Evolutionary conservation across 2,888 invertebrate species (phyloP), one percentile per base, ranked within the genome.

Genomic region (Anthrax anthrax): DNA sequence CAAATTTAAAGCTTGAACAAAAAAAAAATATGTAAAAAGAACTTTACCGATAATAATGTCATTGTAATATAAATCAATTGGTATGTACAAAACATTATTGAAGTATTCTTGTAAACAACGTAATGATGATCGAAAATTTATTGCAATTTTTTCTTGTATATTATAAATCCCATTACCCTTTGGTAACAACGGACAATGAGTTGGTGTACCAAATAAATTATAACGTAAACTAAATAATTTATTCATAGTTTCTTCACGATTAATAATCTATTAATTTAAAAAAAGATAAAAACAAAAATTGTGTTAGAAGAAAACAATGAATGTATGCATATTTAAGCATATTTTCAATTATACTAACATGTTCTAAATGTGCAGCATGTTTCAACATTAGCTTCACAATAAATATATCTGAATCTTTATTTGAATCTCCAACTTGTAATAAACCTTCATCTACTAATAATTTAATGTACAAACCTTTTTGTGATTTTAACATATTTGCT

Each of bases 41-140:
- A 2, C 38, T 56, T 54, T 47, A 62, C 68, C 70, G 46, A 72
- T 54, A 16, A 63, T 56, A 12, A 54, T 54, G 40, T 64, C 65
- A 49, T 65, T 63, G 44, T 60, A 56, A 52, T 66, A 70, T 37
- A 74, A 57, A 46, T 62, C 65, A n/a, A 74, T 57, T 2, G 66
- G 61, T 36, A 73, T 58, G 50, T 66, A 65, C 40, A 74, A 68
- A 19, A 70, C 65, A 1, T 61, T 57, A 37, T 63, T 58, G 29
- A 73, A 68, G 53, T 73, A 74, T 19, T 65, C 58, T 14, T 60
- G 61, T 18, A 74, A 56, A 32, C 65, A 60, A 18, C 52, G 51
- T 12, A 71, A 51, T 0, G 72, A 71, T 12, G 70, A 70, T 55
- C 70, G 65, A 49, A 74, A 69, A 42, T 65, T 64, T 27, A 74